Evolutionary conservation across 2,113 vertebrate genomes (phyloP), one percentile per base, ranked within the genome.

Genomic region (Catagonus wagneri): DNA sequence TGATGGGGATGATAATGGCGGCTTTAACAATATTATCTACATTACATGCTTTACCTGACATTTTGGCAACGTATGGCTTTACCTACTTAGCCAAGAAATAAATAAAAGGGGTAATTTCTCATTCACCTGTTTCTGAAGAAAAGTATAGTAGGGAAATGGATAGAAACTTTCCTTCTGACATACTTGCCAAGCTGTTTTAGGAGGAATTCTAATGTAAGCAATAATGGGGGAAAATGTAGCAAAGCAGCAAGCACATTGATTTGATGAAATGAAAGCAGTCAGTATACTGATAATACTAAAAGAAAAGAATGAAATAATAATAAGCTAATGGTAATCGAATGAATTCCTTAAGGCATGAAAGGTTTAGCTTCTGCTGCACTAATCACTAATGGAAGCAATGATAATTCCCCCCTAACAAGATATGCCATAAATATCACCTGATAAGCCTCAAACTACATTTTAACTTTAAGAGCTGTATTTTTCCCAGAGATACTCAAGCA

Each of bases 401-500:
- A 91, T 94, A 90, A 97, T 90, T 93, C 34, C 3, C 4, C 12
- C n/a, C 7, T 81, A 93, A 95, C 56, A 92, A 93, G 69, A 78
- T 90, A 83, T 60, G 19, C 72, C 61, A 85, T 94, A 96, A 97
- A 94, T 95, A 96, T 84, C 86, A 95, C 86, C 90, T 63, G 97
- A 97, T 97, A 97, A 97, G 71, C 75, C 50, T 90, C 80, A 84
- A 93, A 85, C 25, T 81, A 54, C 56, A 29, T 94, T 97, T 97
- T 93, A 96, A 93, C 89, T 95, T 83, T 74, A 93, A 94, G 83
- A 93, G 27, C 23, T 71, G 50, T 27, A 78, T 84, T 91, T 96
- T 93, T 83, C 32, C 79, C 50, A 63, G 83, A 92, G 89, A 92
- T 92, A 74, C 34, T 92, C 90, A 89, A 68, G 34, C 39, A 58